Percentiles rank a stretch among this genome's conserved stretches.
Conservation (phyloP, 2,888 invertebrate species). For the Drosophila kanekoi region DNA sequence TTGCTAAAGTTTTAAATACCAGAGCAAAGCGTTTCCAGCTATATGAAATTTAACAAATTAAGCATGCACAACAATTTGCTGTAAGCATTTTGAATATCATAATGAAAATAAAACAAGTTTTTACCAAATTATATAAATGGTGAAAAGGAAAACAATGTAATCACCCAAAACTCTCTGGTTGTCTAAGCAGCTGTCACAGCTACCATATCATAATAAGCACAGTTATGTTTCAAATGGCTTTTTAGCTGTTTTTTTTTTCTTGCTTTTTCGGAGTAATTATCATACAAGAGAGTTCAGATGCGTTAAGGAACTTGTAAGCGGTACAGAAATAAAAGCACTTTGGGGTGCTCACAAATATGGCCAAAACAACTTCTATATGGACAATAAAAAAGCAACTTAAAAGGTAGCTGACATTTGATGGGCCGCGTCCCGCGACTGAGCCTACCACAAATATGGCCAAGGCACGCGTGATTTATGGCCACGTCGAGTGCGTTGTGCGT, state of each 20-base stretch:
- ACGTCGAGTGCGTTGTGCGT: conserved; percentile 55
- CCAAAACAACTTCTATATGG: conserved; percentile 53
- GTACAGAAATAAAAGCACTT: conserved; percentile 35
- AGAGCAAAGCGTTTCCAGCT: neutral
- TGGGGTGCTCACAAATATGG: conserved; percentile 43
- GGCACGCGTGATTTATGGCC: conserved; percentile 69
- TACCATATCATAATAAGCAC: conserved; percentile 31
- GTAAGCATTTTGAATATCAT: conserved; percentile 21
- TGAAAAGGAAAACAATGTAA: conserved; percentile 40
- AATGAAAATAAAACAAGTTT: conserved; percentile 31
- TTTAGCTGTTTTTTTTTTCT: conserved; percentile 20
- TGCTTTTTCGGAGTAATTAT: conserved; percentile 33
- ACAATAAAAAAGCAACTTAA: conserved; percentile 55
- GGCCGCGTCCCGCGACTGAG: conserved; percentile 55
- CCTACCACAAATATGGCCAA: conserved; percentile 57
- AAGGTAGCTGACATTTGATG: conserved; percentile 72
- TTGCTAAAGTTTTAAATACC: neutral
- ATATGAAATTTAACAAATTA: conserved; percentile 4
- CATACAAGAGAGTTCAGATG: conserved; percentile 15
- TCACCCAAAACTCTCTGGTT: conserved; percentile 22
- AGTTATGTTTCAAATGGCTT: conserved; percentile 44
- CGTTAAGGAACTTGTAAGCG: conserved; percentile 42
- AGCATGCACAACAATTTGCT: conserved; percentile 6
- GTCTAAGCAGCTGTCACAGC: conserved; percentile 45
- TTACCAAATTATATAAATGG: conserved; percentile 47